Conservation (phyloP, 2,113 vertebrate species). For the Sclerurus mexicanus region DNA sequence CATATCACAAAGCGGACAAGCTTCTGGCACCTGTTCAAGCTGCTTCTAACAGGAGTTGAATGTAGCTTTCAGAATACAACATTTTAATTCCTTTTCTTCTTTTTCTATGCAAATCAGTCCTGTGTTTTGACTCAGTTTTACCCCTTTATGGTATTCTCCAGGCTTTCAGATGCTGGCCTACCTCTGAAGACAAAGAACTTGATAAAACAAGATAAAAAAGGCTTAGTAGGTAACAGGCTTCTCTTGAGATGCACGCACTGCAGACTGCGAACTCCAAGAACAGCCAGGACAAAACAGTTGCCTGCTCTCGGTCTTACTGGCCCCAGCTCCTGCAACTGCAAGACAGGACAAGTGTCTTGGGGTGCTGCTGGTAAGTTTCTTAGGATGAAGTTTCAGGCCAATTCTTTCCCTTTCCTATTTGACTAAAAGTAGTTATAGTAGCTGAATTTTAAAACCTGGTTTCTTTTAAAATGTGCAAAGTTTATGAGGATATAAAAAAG, state of each 20-base stretch:
- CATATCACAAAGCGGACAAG: not conserved
- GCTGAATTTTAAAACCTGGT: not conserved
- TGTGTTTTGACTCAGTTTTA: not conserved
- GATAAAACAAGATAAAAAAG: not conserved
- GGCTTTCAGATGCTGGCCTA: not conserved
- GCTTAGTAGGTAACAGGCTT: slow-evolving; percentile 35
- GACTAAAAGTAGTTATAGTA: not conserved
- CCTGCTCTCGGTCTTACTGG: not conserved
- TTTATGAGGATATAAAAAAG: not conserved
- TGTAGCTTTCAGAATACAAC: not conserved
- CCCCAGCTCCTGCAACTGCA: not conserved
- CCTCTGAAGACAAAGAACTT: slow-evolving; percentile 25
- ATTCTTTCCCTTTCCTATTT: not conserved
- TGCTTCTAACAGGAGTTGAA: not conserved
- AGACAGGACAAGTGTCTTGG: not conserved
- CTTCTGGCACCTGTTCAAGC: not conserved
- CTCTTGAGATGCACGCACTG: slow-evolving; percentile 14
- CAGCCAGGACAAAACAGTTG: not conserved
- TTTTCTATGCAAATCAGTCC: not conserved
- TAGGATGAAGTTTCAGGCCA: not conserved
- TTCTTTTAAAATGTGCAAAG: not conserved
- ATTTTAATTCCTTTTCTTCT: not conserved
- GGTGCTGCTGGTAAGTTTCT: not conserved
- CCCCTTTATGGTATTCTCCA: not conserved
- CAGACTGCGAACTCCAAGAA: not conserved